Percentiles rank a stretch among this genome's conserved stretches.
Conservation (phyloP, 2,113 vertebrate species). For the Ictalurus punctatus region DNA sequence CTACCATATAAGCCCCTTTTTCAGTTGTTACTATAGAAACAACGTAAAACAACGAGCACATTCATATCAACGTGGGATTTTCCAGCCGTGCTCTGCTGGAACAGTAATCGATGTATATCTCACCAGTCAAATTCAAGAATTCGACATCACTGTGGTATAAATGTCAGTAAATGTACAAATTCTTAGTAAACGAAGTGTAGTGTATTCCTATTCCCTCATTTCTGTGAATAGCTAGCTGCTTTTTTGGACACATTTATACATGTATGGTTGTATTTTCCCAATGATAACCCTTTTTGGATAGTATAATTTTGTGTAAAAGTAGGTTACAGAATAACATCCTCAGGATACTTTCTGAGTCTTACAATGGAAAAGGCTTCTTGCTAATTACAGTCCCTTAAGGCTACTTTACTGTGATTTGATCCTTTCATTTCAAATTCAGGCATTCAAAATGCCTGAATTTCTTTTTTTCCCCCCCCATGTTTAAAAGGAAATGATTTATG, state of each 20-base stretch:
- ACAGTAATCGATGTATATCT: not conserved
- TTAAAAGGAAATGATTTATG: too few relatives aligned
- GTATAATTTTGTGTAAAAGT: not conserved
- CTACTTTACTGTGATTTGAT: not conserved
- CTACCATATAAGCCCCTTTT: not conserved
- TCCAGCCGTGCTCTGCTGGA: not conserved
- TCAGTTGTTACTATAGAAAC: not conserved
- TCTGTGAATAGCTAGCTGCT: not conserved
- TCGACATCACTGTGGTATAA: not conserved
- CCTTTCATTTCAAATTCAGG: too few relatives aligned
- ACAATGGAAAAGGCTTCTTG: not conserved
- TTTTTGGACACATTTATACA: not conserved
- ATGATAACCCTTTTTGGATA: not conserved
- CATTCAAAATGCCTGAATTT: too few relatives aligned
- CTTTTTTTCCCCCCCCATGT: too few relatives aligned
- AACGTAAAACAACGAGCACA: not conserved
- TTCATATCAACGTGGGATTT: not conserved
- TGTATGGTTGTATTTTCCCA: not conserved
- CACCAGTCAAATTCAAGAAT: not conserved
- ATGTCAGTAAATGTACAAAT: not conserved
- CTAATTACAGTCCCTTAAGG: not conserved
- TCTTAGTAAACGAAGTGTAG: not conserved
- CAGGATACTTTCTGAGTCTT: not conserved
- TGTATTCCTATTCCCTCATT: not conserved
- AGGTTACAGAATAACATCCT: not conserved